Conservation (phyloP, 2,797 vertebrate species). For the Thamnophis elegans region DNA sequence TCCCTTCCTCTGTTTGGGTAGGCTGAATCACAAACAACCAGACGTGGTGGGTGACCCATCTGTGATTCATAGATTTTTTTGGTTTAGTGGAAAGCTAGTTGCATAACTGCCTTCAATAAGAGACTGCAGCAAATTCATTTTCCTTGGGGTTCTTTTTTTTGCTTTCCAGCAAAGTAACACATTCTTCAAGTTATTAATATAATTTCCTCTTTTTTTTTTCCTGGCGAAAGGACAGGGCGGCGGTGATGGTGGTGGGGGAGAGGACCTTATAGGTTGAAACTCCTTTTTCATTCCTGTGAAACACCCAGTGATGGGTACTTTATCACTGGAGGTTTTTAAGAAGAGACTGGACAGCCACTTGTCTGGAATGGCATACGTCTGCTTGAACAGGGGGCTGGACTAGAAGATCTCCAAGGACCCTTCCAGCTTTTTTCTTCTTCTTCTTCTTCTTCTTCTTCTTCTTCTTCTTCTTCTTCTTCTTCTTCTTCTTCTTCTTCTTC, state of each 20-base stretch:
- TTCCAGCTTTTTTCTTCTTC: too few species aligned
- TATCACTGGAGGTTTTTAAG: too few species aligned
- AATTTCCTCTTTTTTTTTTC: background rate
- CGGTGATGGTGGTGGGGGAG: rapidly evolving
- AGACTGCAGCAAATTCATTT: background rate
- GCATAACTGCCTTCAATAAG: background rate
- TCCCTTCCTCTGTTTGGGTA: background rate
- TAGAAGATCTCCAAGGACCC: too few species aligned
- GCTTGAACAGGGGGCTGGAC: too few species aligned
- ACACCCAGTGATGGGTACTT: too few species aligned
- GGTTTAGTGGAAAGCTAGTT: background rate
- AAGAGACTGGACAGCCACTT: too few species aligned
- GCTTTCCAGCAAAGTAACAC: background rate
- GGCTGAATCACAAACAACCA: constrained; percentile 20
- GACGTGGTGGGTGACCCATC: constrained; percentile 12
- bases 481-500: too few species aligned
- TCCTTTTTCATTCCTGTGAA: background rate
- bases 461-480: too few species aligned
- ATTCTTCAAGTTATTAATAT: background rate
- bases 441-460: too few species aligned
- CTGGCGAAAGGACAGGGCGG: background rate
- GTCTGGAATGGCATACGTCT: too few species aligned
- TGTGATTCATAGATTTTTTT: constrained; percentile 11
- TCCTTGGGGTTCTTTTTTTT: background rate
- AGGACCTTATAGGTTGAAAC: background rate